Base-by-base conservation (phyloP, 2,113 vertebrate genomes). In the Rhagologus leucostigma region DNA sequence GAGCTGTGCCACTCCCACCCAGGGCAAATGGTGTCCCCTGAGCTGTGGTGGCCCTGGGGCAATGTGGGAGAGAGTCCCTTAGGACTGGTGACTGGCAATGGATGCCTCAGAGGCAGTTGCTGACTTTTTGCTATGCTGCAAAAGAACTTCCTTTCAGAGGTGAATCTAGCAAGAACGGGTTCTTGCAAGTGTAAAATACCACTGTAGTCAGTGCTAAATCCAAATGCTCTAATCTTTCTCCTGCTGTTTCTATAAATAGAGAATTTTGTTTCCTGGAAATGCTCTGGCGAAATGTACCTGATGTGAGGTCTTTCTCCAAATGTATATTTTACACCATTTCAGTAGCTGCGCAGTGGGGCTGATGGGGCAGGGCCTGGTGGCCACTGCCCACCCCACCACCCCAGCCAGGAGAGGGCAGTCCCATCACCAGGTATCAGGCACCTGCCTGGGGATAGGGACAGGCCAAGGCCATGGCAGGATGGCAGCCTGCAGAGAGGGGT, bases 51-150 rank as follows among this genome's bases (percentile, higher is more conserved):
- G 41, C 60, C n/a, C 39, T 32, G 5, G 37, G 23, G 11, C 4
- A 16, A 13, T 6, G 39, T 1, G 13, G 32, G 24, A 44, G 2
- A n/a, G 0, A 17, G 32, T 10, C 26, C 14, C 0, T 11, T 7
- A 30, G 39, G n/a, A 69, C 37, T 5, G 30, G 24, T 7, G 2
- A n/a, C 30, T 4, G 4, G 24, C 1, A 1, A 9, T 42, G 32
- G 29, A 14, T 10, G 16, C 11, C 12, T 44, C 67, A 52, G 33
- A n/a, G 50, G 26, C 6, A 0, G 20, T 10, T 35, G 29, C 41
- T 69, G 49, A 50, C 11, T 22, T 90, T 68, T 85, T 6, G 0
- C 42, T 33, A 18, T 14, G 27, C 64, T 3, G 11, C 4, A 7
- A 56, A 46, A 41, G 41, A 85, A 47, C 35, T 84, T 95, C 62